Conservation (phyloP, 2,888 invertebrate genomes). For the Ophion costatus region DNA sequence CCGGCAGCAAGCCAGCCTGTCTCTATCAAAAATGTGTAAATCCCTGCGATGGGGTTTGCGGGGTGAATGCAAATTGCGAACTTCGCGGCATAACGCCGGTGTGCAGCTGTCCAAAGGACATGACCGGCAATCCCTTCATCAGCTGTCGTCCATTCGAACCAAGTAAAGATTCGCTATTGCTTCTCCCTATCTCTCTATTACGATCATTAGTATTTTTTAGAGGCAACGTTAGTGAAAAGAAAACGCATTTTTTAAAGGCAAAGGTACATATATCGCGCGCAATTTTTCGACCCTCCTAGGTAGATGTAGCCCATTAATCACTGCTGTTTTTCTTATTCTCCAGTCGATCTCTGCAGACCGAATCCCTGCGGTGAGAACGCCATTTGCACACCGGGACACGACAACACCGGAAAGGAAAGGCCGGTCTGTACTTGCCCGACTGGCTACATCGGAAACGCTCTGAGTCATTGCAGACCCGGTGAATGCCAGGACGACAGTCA, state of each 20-base stretch:
- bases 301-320: background rate
- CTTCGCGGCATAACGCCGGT: constrained; percentile 92
- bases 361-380: constrained; percentile 94
- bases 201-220: too few species aligned
- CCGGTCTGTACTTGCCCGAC: constrained; percentile 93
- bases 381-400: constrained; percentile 92
- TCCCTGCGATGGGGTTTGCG: constrained; percentile 93
- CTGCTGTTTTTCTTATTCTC: constrained; percentile 54
- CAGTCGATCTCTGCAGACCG: constrained; percentile 93
- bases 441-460: constrained; percentile 91
- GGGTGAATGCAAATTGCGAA: constrained; percentile 91
- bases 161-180: constrained; percentile 83
- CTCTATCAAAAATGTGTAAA: constrained; percentile 92
- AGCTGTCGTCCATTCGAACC: constrained; percentile 92
- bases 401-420: constrained; percentile 91
- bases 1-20: constrained; percentile 91
- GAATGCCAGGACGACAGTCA: constrained; percentile 92
- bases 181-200: background rate
- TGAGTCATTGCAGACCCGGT: constrained; percentile 89
- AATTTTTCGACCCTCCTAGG: too few species aligned
- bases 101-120: constrained; percentile 93
- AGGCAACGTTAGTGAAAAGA: background rate
- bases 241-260: background rate
- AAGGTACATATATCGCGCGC: too few species aligned
- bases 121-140: constrained; percentile 94